These are phyloP conservation scores for Drosophila asahinai DNA, from an alignment of 1,140 invertebrate species.

Conservation along the genomic window DNA sequence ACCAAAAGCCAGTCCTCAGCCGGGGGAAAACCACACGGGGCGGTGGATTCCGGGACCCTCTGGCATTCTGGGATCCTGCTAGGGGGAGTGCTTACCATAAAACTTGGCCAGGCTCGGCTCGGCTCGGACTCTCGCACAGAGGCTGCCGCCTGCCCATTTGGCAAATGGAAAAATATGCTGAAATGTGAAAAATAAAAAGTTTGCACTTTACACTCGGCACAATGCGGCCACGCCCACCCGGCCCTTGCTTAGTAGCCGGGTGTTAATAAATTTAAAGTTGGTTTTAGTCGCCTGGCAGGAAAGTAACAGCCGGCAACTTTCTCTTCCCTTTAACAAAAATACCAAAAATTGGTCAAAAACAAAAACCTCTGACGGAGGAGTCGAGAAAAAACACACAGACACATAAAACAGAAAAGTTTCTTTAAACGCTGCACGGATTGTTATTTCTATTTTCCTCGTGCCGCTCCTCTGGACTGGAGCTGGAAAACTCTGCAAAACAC, in stretches of 20 bases:
- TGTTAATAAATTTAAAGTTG: conserved; percentile 83
- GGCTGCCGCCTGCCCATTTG: conserved; percentile 37
- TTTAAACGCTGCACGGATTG: conserved; percentile 78
- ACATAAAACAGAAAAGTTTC: conserved; percentile 74
- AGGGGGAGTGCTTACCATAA: conserved; percentile 67
- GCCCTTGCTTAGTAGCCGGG: conserved; percentile 50
- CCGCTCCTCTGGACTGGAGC: conserved; percentile 23
- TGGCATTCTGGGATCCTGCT: conserved; percentile 8
- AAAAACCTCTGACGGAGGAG: conserved; percentile 15
- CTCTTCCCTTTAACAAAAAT: conserved; percentile 24
- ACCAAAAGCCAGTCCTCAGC: conserved; percentile 51
- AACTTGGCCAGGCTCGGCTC: conserved; percentile 53
- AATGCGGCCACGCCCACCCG: conserved; percentile 52
- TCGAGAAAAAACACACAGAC: conserved; percentile 35
- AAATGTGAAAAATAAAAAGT: conserved; percentile 65
- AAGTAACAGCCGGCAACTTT: conserved; percentile 47
- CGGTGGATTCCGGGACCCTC: conserved; percentile 1
- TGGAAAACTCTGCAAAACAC: conserved; percentile 37
- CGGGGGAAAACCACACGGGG: conserved; percentile 35
- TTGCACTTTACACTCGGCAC: conserved; percentile 67
- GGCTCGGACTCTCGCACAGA: conserved; percentile 25
- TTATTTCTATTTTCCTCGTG: conserved; percentile 50
- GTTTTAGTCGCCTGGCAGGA: conserved; percentile 54
- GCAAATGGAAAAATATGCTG: conserved; percentile 65
- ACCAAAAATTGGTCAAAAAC: conserved; percentile 40